Evolutionary conservation across 2,113 vertebrate genomes (phyloP), one percentile per base, ranked within the genome.

Genomic region (Glaucidium brasilianum): DNA sequence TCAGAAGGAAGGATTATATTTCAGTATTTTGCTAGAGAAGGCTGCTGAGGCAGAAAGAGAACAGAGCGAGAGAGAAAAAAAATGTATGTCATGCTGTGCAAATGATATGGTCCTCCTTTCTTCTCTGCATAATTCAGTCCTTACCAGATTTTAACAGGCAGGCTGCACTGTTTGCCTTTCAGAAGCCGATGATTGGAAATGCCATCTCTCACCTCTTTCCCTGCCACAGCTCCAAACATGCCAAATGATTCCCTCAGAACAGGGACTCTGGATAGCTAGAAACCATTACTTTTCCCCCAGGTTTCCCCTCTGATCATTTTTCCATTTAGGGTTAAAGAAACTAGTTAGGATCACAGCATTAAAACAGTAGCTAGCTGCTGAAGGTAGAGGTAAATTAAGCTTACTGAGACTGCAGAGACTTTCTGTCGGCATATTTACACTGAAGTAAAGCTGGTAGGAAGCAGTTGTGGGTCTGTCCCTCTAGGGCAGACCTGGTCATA

Each of bases 41-140:
- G 75, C 79, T 84, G 80, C 91, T 84, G 91, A 89, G 64, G 56
- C 73, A 94, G 79, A 95, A 91, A 21, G 55, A 45, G 53, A 74
- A 71, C 32, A 74, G 58, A 87, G 80, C 75, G 73, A 35, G 29
- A 49, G 25, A 72, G 23, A 32, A 60, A 25, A 25, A 73, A 39
- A 94, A 67, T 86, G 80, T 52, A 81, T 59, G 64, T 37, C 86
- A 71, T 67, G 82, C 85, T 91, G 78, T 85, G 94, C 71, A 95
- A 92, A 93, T 69, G 13, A 79, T 82, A 73, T 10, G 56, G 68
- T 77, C 37, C 55, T 93, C 43, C 67, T 88, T 94, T 90, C 43
- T 95, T 74, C 85, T 83, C 68, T 93, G 75, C 76, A 66, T 94
- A 92, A 85, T 81, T 95, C 90, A 83, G 67, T 52, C 27, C 30